Evolutionary conservation across 2,888 invertebrate species (phyloP), one percentile per base, ranked within the genome.

Genomic region (Leptarthrus brevirostris): DNA sequence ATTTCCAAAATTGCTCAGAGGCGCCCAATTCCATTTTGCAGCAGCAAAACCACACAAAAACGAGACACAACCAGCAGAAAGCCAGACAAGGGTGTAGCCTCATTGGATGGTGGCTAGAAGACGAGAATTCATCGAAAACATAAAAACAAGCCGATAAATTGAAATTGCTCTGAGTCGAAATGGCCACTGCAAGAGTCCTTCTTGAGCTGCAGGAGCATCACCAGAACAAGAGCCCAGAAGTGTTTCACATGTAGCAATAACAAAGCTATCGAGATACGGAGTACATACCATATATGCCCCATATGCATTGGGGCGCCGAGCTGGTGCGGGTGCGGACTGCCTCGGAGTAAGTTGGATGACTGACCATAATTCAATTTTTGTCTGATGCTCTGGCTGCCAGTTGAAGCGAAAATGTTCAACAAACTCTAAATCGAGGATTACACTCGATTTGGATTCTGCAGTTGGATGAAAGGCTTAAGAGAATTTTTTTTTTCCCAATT

Each of bases 81-180:
- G 52, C 52, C 22, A 34, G 20, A 47, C 24, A 47, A n/a, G 6
- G 12, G 12, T 52, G 52, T 20, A 70, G 16, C 20, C 30, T 34
- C 52, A 34, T n/a, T 52, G 70, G 30, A 70, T 34, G 22, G 70
- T 49, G 70, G 20, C 52, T 47, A 20, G 66, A 47, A 47, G 66
- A 47, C 26, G 44, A 20, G 66, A 26, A 40, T 61, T 61, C 66
- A 47, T 66, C 16, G 70, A 70, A 70, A 52, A 52, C 49, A 70
- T 49, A 70, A 53, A 70, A 70, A 70, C 52, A 30, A 56, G 16
- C 54, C 72, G 72, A 72, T 72, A 72, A 72, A 58, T 58, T 72
- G 56, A 72, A 72, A 72, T 72, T 72, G 72, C 72, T 56, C 14
- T 44, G 26, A 44, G 54, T 58, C 56, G 56, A 44, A 47, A 58